A percentile compares a stretch with the other conserved stretches of the same genome.
phyloP scores from a whole-genome alignment of 2,797 vertebrate genomes.

The Champsocephalus esox region DNA sequence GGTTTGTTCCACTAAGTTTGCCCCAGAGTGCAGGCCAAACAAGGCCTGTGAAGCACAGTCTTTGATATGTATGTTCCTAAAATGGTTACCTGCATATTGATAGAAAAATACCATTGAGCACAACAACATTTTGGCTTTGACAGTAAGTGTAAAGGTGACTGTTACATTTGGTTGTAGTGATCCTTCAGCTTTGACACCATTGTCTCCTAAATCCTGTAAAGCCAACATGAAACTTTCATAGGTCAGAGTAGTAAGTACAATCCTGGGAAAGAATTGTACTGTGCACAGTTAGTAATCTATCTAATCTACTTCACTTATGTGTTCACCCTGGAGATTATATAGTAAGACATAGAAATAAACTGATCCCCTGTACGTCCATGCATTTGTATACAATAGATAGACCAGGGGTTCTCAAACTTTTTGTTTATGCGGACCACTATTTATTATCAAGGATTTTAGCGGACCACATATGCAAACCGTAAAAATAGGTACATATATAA shows the following conservation, averaged over 20 bases:
- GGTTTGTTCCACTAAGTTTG: constrained; percentile 49
- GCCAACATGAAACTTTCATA: constrained; percentile 37
- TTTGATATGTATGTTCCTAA: constrained; percentile 70
- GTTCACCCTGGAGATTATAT: constrained; percentile 28
- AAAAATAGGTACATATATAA: too few species aligned
- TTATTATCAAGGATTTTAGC: too few species aligned
- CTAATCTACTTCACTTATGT: neutral
- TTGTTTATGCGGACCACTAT: too few species aligned
- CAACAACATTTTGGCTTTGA: constrained; percentile 57
- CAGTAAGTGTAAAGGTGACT: constrained; percentile 46
- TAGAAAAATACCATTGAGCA: constrained; percentile 59
- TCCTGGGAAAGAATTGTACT: neutral
- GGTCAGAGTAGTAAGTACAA: constrained; percentile 32
- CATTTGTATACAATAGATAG: constrained; percentile 3
- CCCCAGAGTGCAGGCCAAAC: constrained; percentile 17
- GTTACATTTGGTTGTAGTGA: constrained; percentile 58
- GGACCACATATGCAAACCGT: too few species aligned
- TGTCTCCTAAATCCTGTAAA: constrained; percentile 3
- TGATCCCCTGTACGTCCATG: constrained; percentile 40
- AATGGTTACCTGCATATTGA: constrained; percentile 62
- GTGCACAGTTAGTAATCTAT: neutral
- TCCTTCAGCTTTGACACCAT: neutral
- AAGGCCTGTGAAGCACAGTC: constrained; percentile 36
- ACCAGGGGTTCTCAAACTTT: too few species aligned
- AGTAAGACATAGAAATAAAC: constrained; percentile 12